Evolutionary conservation across 2,888 invertebrate genomes (phyloP).

Genomic region (Peribatodes rhomboidaria): DNA sequence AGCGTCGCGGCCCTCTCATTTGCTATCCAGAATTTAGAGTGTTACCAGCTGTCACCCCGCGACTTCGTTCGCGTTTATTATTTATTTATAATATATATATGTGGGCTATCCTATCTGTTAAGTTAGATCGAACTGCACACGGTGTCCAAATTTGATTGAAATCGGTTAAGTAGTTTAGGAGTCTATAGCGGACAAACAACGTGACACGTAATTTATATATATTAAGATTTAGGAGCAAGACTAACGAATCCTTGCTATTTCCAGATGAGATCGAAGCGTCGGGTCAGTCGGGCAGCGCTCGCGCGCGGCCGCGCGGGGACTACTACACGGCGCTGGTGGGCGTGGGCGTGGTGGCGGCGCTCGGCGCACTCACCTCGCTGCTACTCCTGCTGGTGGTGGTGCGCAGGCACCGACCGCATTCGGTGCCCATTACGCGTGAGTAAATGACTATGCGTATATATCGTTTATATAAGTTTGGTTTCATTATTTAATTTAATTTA

Average conservation of each 20-base stretch:
- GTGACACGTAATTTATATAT: too few species aligned
- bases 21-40: too few species aligned
- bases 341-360: conserved; percentile 94
- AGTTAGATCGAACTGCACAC: too few species aligned
- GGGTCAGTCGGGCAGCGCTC: conserved; percentile 76
- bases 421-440: conserved; percentile 81
- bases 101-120: too few species aligned
- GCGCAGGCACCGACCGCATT: conserved; percentile 87
- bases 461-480: background rate
- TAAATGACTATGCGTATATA: conserved; percentile 28
- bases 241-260: background rate
- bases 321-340: conserved; percentile 96
- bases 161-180: too few species aligned
- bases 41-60: too few species aligned
- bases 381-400: conserved; percentile 93
- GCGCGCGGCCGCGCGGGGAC: conserved; percentile 84
- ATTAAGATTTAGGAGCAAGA: background rate
- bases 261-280: conserved; percentile 80
- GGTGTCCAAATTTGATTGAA: too few species aligned
- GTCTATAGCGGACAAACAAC: too few species aligned
- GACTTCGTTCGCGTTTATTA: too few species aligned
- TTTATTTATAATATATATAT: too few species aligned
- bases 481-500: too few species aligned
- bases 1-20: too few species aligned
- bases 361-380: conserved; percentile 93